Conservation (phyloP, 2,888 invertebrate species). For the Tipula vernalis region DNA sequence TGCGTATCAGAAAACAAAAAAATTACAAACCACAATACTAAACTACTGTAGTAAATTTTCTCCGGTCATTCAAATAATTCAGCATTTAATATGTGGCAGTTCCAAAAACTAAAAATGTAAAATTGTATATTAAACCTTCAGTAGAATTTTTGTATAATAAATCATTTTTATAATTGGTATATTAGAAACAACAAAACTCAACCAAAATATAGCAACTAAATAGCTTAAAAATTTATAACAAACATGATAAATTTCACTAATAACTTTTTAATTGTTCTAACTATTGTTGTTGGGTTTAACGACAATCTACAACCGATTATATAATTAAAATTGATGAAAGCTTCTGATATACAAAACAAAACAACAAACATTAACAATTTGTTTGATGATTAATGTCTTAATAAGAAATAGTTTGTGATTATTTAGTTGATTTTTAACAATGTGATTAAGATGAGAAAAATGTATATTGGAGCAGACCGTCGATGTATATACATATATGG, state of each 20-base stretch:
- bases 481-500: not conserved
- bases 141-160: not conserved
- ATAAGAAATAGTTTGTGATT: not conserved
- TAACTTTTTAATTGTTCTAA: not conserved
- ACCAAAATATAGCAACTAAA: not conserved
- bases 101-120: not conserved
- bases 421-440: not conserved
- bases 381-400: not conserved
- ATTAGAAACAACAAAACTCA: not conserved
- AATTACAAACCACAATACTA: not conserved
- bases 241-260: not conserved
- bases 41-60: not conserved
- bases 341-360: not conserved
- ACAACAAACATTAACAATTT: not conserved
- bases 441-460: not conserved
- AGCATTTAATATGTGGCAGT: not conserved
- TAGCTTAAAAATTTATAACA: not conserved
- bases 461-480: not conserved
- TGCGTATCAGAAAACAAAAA: not conserved
- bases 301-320: not conserved
- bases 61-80: not conserved
- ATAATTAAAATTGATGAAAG: not conserved
- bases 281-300: not conserved
- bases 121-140: not conserved
- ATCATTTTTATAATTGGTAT: not conserved